Base-by-base conservation (phyloP, 2,888 invertebrate species). In the Drosophila peninsularis region DNA sequence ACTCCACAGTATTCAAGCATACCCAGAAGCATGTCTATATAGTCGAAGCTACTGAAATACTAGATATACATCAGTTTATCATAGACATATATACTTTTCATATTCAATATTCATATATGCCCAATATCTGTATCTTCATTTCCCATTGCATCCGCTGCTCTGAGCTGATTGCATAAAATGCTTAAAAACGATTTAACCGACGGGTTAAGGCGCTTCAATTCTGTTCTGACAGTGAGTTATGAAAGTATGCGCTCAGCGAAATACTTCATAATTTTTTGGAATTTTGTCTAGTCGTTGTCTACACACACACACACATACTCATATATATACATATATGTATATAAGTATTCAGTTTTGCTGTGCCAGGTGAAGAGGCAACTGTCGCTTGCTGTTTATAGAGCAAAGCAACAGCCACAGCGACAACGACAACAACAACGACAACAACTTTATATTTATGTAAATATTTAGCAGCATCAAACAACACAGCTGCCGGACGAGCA, bases 391-490 rank as follows among this genome's bases (percentile, higher is more conserved):
- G 27, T 37, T 36, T 17, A 37, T 10, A 5, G 32, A 61, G 63
- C 62, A 60, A 62, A 54, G 36, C 21, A 53, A 14, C 62, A 34
- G 56, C 27, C 27, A 27, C 36, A 17, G 36, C 44, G 34, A 13
- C 27, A 19, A 9, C 37, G n/a, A n/a, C n/a, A 52, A 37, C n/a
- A 9, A 36, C 6, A 63, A 24, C 53, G 52, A 45, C 39, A 56
- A 64, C 75, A 80, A 68, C 67, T 78, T 71, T 55, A 80, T 73
- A 73, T 78, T 80, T 76, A 81, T 81, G 86, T 81, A 83, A 82
- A 82, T 85, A 82, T 82, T 82, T 78, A 64, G 69, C 56, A 62
- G 64, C 42, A 67, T 64, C 58, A 73, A 58, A 68, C 66, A 75
- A 21, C 66, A 39, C 67, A 53, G 52, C 34, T 45, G 50, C 32